Evolutionary conservation across 2,888 invertebrate genomes (phyloP), one percentile per base, ranked within the genome.

Genomic region (Mythimna vitellina): DNA sequence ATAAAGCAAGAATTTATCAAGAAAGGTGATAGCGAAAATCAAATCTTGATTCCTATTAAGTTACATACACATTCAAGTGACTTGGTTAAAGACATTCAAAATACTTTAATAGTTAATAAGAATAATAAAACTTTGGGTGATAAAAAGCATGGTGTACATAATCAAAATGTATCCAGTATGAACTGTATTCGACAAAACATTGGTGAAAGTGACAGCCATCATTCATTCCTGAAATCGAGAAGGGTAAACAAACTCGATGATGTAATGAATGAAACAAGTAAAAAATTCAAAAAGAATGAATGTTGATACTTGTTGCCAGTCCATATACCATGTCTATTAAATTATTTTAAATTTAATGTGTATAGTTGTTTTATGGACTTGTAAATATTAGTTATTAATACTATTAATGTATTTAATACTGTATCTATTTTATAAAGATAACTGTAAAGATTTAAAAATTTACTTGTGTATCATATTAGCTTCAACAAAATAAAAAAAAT

Each of bases 21-120:
- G 86, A 96, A 94, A 87, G 90, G 92, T 86, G 95, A 96, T 86
- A 94, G 90, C 91, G 96, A 96, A 89, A 94, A 92, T 92, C 93
- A 94, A 91, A 93, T 95, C 83, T 84, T 94, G 78, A 94, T 95
- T 88, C 95, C 96, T 86, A 92, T 95, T 68, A 96, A 96, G 87
- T 84, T 95, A 83, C 93, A 94, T 53, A 76, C 72, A 49, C 73
- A 73, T 78, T 87, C 93, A 78, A 93, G 93, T 93, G 96, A 96
- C 78, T 90, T 95, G 85, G 95, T 95, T 86, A 96, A 96, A 92
- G 96, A 96, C 92, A 93, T 96, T 92, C 96, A 96, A 91, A 96
- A 95, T 90, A 93, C 95, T 75, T 91, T 95, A 90, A 92, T 96
- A 93, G 94, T 92, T 88, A 96, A 94, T 93, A 96, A 95, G 91